Base-by-base conservation (phyloP, 1,140 invertebrate genomes). In the Hyphantria cunea region DNA sequence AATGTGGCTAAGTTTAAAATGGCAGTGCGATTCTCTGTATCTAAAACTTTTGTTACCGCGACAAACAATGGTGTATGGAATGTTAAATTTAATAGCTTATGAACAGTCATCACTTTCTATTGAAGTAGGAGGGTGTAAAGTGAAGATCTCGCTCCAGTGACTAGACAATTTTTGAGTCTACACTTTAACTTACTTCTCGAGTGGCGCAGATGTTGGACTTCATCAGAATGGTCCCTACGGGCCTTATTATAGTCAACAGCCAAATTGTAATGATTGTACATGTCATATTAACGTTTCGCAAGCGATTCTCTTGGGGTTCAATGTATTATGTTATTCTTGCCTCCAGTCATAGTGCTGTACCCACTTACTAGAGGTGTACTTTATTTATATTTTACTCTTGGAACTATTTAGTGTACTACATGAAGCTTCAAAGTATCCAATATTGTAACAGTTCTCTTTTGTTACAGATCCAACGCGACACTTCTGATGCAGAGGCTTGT, bases 391-490 rank as follows among this genome's bases (percentile, higher is more conserved):
- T 33, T 54, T 66, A 42, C 17, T 25, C 17, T 25, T 13, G n/a
- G 10, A 31, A 33, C 25, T 44, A 13, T 44, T 13, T 15, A 12
- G 9, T 31, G n/a, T 44, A n/a, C 13, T n/a, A 12, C n/a, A 9
- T 41, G 0, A n/a, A 12, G 3, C 7, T 44, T 44, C 2, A n/a
- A 9, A 12, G 7, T 44, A 7, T 44, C 9, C 12, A 6, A 12
- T 44, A n/a, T 12, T n/a, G 3, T 12, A 9, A 2, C 2, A 44
- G n/a, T 12, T 9, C 34, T 51, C 58, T 53, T 17, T 59, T 59
- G 55, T 61, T 61, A 49, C 83, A 88, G 85, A 83, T 86, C 62
- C 62, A 64, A 68, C 75, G 56, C 54, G 69, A 59, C 73, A 50
- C 71, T 41, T 76, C 79, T 33, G 66, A 71, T 64, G 78, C 78